Conservation (phyloP, 1,140 invertebrate species). For the Marisa cornuarietis region DNA sequence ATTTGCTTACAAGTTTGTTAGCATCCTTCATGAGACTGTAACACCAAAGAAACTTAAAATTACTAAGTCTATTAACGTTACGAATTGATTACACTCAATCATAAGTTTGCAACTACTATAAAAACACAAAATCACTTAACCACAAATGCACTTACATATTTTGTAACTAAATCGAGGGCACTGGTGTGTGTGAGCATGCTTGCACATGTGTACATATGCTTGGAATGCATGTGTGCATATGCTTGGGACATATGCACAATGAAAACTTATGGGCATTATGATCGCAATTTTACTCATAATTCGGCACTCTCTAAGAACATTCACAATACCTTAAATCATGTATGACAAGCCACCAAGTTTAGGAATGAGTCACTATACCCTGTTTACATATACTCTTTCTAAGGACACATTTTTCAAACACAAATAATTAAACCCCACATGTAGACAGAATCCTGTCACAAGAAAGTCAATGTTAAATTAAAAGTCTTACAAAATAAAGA, state of each 20-base stretch:
- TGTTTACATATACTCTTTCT: not conserved
- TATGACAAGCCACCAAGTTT: not conserved
- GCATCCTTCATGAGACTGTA: slow-evolving; percentile 94
- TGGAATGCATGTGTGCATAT: no score
- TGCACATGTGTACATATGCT: no score
- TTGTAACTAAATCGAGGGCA: not conserved
- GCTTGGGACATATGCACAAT: no score
- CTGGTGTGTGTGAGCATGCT: not conserved
- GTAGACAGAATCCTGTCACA: not conserved
- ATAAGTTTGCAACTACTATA: not conserved
- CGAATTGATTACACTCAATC: not conserved
- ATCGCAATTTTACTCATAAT: no score
- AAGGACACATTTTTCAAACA: not conserved
- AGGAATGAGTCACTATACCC: not conserved
- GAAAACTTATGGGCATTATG: no score
- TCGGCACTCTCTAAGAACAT: no score
- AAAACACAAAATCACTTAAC: no score
- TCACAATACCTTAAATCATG: no score
- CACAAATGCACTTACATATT: no score
- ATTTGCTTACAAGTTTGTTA: slow-evolving; percentile 94
- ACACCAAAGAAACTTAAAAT: slow-evolving; percentile 47
- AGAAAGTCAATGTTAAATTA: not conserved
- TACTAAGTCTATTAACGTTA: not conserved
- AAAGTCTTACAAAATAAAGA: not conserved
- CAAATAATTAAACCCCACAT: not conserved